Conservation (phyloP, 2,888 invertebrate species). For the Alloplasta piceator region DNA sequence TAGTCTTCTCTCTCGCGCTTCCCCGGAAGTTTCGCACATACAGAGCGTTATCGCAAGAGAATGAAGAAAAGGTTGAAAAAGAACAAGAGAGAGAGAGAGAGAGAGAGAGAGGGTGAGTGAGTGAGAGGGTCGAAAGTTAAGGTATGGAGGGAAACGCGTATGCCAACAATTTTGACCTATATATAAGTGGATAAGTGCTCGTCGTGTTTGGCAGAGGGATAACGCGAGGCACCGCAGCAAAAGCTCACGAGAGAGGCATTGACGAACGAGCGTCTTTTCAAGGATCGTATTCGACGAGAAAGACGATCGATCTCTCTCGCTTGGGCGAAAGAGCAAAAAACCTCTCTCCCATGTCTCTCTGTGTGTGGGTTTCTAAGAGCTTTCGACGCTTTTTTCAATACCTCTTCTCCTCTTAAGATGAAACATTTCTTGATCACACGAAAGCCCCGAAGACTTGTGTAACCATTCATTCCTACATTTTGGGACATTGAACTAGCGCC, state of each 20-base stretch:
- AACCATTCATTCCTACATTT: too few species aligned
- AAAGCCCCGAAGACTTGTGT: too few species aligned
- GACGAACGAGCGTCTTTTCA: neutral
- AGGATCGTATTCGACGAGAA: slow-evolving; percentile 19
- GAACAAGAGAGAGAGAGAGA: neutral
- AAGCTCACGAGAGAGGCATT: slow-evolving; percentile 17
- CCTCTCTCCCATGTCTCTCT: too few species aligned
- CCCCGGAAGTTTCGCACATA: slow-evolving; percentile 6
- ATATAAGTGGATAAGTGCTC: slow-evolving; percentile 13
- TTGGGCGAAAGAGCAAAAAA: neutral
- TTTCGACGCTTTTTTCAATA: too few species aligned
- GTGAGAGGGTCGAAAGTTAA: neutral
- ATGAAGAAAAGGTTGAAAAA: neutral
- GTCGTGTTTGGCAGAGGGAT: slow-evolving; percentile 3
- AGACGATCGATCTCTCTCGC: slow-evolving; percentile 23
- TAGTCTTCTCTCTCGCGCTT: neutral
- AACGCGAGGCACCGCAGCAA: neutral
- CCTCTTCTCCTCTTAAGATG: too few species aligned
- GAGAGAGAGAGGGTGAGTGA: neutral
- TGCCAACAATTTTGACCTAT: slow-evolving; percentile 34
- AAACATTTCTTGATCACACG: too few species aligned
- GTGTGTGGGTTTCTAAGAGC: too few species aligned
- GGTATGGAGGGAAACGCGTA: neutral
- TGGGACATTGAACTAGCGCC: too few species aligned
- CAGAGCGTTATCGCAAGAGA: neutral